Percentiles rank a stretch among this genome's conserved stretches.
Conservation (phyloP, 2,888 invertebrate species). For the Rhogogaster chlorosoma region DNA sequence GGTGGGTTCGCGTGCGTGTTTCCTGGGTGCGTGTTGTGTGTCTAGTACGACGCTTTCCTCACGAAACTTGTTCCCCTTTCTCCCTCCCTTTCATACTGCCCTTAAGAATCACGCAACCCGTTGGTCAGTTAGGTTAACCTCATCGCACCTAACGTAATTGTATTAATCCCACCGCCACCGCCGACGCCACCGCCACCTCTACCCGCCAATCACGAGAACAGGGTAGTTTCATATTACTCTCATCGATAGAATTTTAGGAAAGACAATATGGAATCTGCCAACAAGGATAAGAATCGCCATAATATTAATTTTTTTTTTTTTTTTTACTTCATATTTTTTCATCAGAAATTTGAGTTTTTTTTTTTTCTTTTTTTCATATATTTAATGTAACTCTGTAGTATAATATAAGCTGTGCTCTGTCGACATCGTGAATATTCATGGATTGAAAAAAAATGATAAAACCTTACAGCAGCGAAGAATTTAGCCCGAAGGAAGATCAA, state of each 20-base stretch:
- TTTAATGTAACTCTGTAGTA: background rate
- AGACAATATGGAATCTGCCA: background rate
- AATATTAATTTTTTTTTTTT: background rate
- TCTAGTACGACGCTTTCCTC: slow-evolving; percentile 41
- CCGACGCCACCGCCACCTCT: slow-evolving; percentile 17
- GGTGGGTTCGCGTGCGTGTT: slow-evolving; percentile 31
- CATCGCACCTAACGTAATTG: slow-evolving; percentile 68
- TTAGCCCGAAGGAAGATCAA: slow-evolving; percentile 12
- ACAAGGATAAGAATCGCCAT: background rate
- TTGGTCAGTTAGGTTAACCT: slow-evolving; percentile 69
- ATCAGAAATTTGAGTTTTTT: background rate
- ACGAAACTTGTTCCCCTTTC: slow-evolving; percentile 16
- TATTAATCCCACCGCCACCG: slow-evolving; percentile 62
- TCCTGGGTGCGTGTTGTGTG: slow-evolving; percentile 38
- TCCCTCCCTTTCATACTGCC: background rate
- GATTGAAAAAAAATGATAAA: slow-evolving; percentile 1
- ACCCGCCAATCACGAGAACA: slow-evolving; percentile 25
- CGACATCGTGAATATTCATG: slow-evolving; percentile 25
- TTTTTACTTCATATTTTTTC: background rate
- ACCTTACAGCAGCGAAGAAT: slow-evolving; percentile 15
- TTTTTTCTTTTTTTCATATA: background rate
- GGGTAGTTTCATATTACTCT: background rate
- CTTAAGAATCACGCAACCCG: slow-evolving; percentile 69
- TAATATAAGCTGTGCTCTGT: background rate
- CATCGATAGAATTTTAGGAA: background rate